These are phyloP conservation scores for Lordiphosa collinella DNA, from an alignment of 1,140 invertebrate genomes.

Conservation along the genomic window DNA sequence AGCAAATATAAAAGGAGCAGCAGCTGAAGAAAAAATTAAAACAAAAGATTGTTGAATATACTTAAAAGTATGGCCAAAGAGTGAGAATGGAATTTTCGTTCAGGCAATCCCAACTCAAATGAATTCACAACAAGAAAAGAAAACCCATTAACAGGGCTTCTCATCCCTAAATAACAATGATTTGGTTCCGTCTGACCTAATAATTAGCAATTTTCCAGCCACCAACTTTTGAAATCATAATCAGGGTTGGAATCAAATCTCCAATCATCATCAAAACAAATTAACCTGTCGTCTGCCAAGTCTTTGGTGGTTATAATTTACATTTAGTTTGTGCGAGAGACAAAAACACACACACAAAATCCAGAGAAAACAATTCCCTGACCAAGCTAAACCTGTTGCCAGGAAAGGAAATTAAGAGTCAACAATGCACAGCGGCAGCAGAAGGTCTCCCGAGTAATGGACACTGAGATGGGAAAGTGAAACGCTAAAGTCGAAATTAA, in stretches of 20 bases:
- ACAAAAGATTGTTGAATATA: slow-evolving; percentile 38
- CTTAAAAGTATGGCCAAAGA: slow-evolving; percentile 9
- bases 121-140: slow-evolving; percentile 11
- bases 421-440: slow-evolving; percentile 38
- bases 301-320: slow-evolving; percentile 54
- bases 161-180: slow-evolving; percentile 54
- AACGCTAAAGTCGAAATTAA: slow-evolving; percentile 60
- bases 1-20: slow-evolving; percentile 32
- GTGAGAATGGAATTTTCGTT: neutral
- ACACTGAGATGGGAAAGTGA: slow-evolving; percentile 9
- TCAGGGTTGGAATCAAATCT: slow-evolving; percentile 22
- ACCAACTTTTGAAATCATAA: slow-evolving; percentile 41
- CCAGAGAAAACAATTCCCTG: slow-evolving; percentile 52
- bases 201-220: slow-evolving; percentile 22
- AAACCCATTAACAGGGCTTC: slow-evolving; percentile 17
- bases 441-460: slow-evolving; percentile 6
- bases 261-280: slow-evolving; percentile 52
- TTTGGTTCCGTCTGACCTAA: slow-evolving; percentile 18
- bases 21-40: slow-evolving; percentile 19
- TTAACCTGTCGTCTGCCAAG: slow-evolving; percentile 58
- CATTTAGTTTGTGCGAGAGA: slow-evolving; percentile 51
- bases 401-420: slow-evolving; percentile 67
- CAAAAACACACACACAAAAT: slow-evolving; percentile 35
- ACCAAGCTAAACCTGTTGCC: slow-evolving; percentile 46
- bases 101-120: slow-evolving; percentile 29